Percentiles rank a stretch among this genome's conserved stretches.
phyloP scores from a whole-genome alignment of 2,888 invertebrate species.

The Apocheima hispidaria region DNA sequence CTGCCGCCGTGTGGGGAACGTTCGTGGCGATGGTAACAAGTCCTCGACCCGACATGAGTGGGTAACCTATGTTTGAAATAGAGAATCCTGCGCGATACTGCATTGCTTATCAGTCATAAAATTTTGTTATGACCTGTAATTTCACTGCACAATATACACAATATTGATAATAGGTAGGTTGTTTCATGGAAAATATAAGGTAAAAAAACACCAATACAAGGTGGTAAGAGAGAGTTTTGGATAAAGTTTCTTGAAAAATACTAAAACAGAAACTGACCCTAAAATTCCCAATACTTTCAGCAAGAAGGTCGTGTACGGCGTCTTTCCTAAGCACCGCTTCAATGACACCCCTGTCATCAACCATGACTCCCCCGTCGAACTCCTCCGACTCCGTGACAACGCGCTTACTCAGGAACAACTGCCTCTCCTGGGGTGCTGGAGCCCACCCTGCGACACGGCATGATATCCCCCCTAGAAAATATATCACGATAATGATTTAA shows the following conservation, averaged over 20 bases:
- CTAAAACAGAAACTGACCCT: slow-evolving; percentile 42
- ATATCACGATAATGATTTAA: neutral
- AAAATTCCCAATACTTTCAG: slow-evolving; percentile 52
- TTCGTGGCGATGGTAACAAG: too few relatives aligned
- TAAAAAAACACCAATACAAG: too few relatives aligned
- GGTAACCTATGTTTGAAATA: too few relatives aligned
- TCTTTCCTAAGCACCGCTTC: slow-evolving; percentile 78
- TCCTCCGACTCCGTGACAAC: slow-evolving; percentile 83
- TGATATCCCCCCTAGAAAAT: slow-evolving; percentile 33
- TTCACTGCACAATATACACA: too few relatives aligned
- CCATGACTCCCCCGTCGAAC: slow-evolving; percentile 86
- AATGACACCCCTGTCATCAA: slow-evolving; percentile 86
- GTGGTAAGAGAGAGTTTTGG: too few relatives aligned
- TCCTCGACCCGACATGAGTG: too few relatives aligned
- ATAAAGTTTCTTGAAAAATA: neutral
- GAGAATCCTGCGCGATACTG: too few relatives aligned
- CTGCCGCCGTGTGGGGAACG: too few relatives aligned
- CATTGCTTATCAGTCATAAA: too few relatives aligned
- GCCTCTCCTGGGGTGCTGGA: slow-evolving; percentile 46
- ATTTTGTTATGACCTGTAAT: too few relatives aligned
- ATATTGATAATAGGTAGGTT: too few relatives aligned
- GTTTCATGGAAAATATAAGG: too few relatives aligned
- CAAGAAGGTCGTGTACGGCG: slow-evolving; percentile 72
- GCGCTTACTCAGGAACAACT: slow-evolving; percentile 70
- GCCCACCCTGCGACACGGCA: slow-evolving; percentile 34